Percentiles rank a stretch among this genome's conserved stretches.
Conservation (phyloP, 2,888 invertebrate species). For the Drosophila diplacantha region DNA sequence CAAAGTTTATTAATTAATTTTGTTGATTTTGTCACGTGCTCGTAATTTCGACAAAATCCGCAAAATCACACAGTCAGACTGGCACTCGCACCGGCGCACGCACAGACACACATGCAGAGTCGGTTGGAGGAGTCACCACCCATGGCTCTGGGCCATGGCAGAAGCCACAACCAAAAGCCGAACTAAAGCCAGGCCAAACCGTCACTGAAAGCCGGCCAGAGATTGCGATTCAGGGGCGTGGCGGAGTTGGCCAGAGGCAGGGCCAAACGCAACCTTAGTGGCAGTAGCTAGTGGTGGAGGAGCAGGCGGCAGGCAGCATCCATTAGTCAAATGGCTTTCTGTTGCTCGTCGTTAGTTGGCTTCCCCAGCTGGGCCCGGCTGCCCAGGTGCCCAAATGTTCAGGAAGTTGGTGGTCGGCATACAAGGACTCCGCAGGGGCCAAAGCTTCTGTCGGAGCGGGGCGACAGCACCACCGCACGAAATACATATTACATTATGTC, state of each 20-base stretch:
- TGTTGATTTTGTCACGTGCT: slow-evolving; percentile 72
- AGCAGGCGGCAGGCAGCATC: slow-evolving; percentile 41
- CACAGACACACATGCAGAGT: neutral
- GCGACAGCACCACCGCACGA: slow-evolving; percentile 6
- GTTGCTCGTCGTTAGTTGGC: slow-evolving; percentile 43
- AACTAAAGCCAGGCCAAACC: slow-evolving; percentile 54
- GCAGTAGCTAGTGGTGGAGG: neutral
- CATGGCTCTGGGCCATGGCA: slow-evolving; percentile 15
- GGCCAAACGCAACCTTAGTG: slow-evolving; percentile 10
- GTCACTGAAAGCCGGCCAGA: slow-evolving; percentile 56
- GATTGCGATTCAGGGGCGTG: slow-evolving; percentile 29
- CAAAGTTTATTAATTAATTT: slow-evolving; percentile 73
- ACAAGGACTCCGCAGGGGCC: slow-evolving; percentile 3
- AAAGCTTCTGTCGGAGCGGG: neutral
- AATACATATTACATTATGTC: slow-evolving; percentile 41
- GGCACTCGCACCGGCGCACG: slow-evolving; percentile 17
- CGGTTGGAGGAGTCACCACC: slow-evolving; percentile 6
- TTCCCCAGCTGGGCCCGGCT: slow-evolving; percentile 21
- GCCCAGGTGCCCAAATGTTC: slow-evolving; percentile 31
- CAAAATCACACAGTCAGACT: slow-evolving; percentile 57
- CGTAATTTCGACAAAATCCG: slow-evolving; percentile 63
- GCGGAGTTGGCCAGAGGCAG: neutral
- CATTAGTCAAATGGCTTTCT: slow-evolving; percentile 69
- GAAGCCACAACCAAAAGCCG: slow-evolving; percentile 42
- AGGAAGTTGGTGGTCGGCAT: slow-evolving; percentile 7